Evolutionary conservation across 92 coral and sea anemone genomes (phyloP), one percentile per base, ranked within the genome.

Genomic region (Zoanthus gigantus): DNA sequence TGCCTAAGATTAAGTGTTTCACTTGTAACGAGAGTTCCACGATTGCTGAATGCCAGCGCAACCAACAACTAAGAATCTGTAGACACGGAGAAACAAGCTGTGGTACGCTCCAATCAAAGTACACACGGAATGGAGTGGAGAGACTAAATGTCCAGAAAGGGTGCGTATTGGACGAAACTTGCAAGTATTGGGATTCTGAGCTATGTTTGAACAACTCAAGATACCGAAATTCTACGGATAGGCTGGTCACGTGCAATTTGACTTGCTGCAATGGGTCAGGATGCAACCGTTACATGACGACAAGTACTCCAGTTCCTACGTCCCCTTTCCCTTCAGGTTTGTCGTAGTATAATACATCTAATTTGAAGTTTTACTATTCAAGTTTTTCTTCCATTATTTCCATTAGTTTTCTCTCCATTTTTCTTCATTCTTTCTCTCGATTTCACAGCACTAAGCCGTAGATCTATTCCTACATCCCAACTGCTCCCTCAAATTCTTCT

Each of bases 251-350:
- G 75, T 81, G 85, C 30, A 46, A 17, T 28, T n/a, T 66, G 45
- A 81, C 28, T 30, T 81, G 85, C 74, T 81, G 85, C 7, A 47
- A 81, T 28, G 75, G 63, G 37, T 32, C 85, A 42, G 56, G 85
- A 23, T 81, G 85, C 61, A 81, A 81, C 85, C 74, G 75, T 4
- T 28, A 42, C 7, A 63, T 63, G 15, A 9, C 18, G 17, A 57
- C 42, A 37, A 37, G 42, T 37, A 37, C 37, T 0, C 63, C 37
- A 4, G n/a, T 52, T 65, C 63, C 61, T 6, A 30, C 46, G 7
- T 11, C 63, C n/a, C 63, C 75, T 23, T 52, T n/a, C 0, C 58
- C 61, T 14, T n/a, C 75, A 81, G 74, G 85, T 80, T 37, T 12
- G 85, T 80, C 23, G 42, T 37, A 37, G 42, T 37, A 37, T 37